These are phyloP conservation scores for Mongoloraphidia duomilia DNA, from an alignment of 2,888 invertebrate genomes.

Conservation along the genomic window DNA sequence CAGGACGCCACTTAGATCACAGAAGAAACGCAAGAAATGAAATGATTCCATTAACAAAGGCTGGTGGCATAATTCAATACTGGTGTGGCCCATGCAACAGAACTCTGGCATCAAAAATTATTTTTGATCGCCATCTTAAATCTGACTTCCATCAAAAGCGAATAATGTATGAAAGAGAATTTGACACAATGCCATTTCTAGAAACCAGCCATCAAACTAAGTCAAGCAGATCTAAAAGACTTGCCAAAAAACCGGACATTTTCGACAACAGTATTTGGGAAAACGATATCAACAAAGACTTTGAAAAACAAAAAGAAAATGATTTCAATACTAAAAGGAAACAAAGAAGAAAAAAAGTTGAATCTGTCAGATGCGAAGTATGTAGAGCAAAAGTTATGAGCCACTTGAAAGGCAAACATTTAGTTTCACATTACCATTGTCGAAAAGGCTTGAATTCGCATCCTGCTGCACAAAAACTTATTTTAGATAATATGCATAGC, in stretches of 20 bases:
- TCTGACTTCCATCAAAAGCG: constrained; percentile 57
- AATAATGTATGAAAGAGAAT: constrained; percentile 49
- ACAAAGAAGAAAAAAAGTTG: constrained; percentile 35
- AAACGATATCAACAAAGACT: constrained; percentile 22
- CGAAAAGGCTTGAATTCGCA: constrained; percentile 49
- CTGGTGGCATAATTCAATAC: constrained; percentile 38
- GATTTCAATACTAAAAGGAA: constrained; percentile 14
- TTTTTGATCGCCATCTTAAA: constrained; percentile 63
- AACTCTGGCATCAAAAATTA: constrained; percentile 52
- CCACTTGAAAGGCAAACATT: constrained; percentile 64
- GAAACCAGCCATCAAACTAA: constrained; percentile 16
- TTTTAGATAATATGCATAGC: constrained; percentile 61
- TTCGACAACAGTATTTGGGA: constrained; percentile 5
- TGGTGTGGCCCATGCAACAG: constrained; percentile 75
- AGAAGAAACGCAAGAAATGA: constrained; percentile 6
- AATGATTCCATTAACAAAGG: constrained; percentile 24
- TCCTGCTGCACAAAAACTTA: constrained; percentile 42
- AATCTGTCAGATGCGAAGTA: constrained; percentile 51
- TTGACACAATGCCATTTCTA: constrained; percentile 32
- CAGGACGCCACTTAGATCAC: constrained; percentile 30
- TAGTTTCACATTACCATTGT: constrained; percentile 76
- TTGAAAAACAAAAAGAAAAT: constrained; percentile 14
- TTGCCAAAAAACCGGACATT: constrained; percentile 26
- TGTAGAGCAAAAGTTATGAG: constrained; percentile 55
- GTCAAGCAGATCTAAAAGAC: neutral